Conservation (phyloP, 1,140 invertebrate genomes). For the Diuraphis noxia region DNA sequence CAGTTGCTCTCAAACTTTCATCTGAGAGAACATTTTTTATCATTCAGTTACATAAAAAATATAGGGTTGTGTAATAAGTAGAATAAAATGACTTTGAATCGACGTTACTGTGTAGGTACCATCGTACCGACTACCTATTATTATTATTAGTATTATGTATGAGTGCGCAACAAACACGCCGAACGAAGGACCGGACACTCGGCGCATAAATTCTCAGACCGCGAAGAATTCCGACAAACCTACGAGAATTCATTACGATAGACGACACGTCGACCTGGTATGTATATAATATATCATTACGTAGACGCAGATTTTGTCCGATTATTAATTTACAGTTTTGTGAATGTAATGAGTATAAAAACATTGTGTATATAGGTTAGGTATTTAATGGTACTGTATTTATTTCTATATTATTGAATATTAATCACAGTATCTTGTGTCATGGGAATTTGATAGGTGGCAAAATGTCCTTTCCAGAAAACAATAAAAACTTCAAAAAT, state of each 20-base stretch:
- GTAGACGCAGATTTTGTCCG: not conserved
- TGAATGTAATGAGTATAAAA: not conserved
- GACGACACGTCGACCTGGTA: not conserved
- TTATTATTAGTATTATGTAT: not conserved
- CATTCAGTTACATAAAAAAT: not conserved
- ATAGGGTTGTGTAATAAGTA: constrained; percentile 2
- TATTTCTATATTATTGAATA: not conserved
- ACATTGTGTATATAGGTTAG: too few relatives aligned
- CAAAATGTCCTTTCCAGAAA: too few relatives aligned
- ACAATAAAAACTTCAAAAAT: too few relatives aligned
- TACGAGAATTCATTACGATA: not conserved
- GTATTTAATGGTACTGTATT: not conserved
- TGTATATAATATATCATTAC: not conserved
- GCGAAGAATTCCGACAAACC: not conserved
- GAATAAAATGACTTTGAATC: not conserved
- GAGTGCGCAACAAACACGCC: not conserved
- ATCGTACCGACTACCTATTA: not conserved
- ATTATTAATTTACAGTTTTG: not conserved
- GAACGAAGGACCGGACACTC: not conserved
- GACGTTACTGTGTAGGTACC: not conserved
- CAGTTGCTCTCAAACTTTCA: not conserved
- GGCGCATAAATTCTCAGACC: constrained; percentile 24
- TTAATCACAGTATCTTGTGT: not conserved
- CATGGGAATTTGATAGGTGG: not conserved
- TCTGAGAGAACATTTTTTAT: not conserved